phyloP scores from a whole-genome alignment of 2,113 vertebrate genomes.

The Hemiscyllium ocellatum region DNA sequence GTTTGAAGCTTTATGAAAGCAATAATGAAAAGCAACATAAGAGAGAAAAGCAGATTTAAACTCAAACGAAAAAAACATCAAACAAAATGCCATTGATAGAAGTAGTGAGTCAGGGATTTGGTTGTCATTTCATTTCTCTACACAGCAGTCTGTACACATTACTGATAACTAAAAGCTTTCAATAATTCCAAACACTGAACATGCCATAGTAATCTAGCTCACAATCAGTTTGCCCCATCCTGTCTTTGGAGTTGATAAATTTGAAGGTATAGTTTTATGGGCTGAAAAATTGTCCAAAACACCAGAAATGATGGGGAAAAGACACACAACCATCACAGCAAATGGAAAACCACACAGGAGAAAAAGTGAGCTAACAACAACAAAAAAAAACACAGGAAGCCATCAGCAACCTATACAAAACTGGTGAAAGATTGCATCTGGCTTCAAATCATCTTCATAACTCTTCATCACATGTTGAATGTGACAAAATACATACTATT shows the following conservation, averaged over 20 bases:
- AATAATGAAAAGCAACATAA: constrained; percentile 30
- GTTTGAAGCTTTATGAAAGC: constrained; percentile 20
- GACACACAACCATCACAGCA: not conserved
- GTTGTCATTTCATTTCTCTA: too few species aligned
- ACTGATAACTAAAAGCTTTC: not conserved
- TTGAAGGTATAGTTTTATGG: not conserved
- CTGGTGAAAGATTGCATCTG: not conserved
- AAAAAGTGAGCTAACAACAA: not conserved
- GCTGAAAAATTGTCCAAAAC: not conserved
- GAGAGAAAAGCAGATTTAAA: not conserved
- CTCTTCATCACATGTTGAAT: not conserved
- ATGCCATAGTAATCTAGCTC: not conserved
- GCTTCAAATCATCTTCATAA: not conserved
- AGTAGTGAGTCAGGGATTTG: not conserved
- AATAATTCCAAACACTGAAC: not conserved
- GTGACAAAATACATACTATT: not conserved
- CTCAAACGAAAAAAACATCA: not conserved
- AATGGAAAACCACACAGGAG: not conserved
- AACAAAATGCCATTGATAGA: not conserved
- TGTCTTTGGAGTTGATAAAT: not conserved
- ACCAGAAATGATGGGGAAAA: not conserved
- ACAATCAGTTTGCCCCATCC: not conserved
- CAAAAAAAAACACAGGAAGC: not conserved
- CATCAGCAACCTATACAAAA: not conserved
- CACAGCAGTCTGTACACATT: not conserved